A percentile compares a stretch with the other conserved stretches of the same genome.
Evolutionary conservation across 1,140 invertebrate genomes (phyloP).

Genomic region (Myzus persicae): DNA sequence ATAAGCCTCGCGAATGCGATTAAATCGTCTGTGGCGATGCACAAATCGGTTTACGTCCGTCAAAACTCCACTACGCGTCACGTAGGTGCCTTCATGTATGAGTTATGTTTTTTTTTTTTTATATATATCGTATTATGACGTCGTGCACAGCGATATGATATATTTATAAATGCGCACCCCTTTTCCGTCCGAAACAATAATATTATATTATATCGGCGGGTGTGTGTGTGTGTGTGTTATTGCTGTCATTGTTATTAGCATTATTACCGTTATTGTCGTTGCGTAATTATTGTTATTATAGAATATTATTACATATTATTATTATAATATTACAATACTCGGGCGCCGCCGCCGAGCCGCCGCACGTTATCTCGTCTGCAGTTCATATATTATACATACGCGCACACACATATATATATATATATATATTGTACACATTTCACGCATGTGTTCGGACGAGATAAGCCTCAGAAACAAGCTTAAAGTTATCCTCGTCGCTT

Average conservation of each 20-base stretch:
- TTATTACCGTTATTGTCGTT: too few relatives aligned
- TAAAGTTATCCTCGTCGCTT: slow-evolving; percentile 55
- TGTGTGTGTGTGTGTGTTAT: too few relatives aligned
- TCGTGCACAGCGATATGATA: too few relatives aligned
- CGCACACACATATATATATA: too few relatives aligned
- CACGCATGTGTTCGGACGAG: slow-evolving; percentile 45
- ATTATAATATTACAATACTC: neutral
- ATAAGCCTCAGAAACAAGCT: slow-evolving; percentile 52
- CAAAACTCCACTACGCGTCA: neutral
- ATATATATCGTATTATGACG: too few relatives aligned
- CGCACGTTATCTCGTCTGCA: neutral
- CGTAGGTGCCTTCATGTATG: neutral
- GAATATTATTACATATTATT: too few relatives aligned
- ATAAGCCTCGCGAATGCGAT: neutral
- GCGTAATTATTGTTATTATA: neutral
- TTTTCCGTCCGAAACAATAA: neutral
- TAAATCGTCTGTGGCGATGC: neutral
- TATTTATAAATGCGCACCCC: too few relatives aligned
- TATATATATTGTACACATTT: neutral
- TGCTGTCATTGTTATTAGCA: neutral
- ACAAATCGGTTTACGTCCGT: neutral
- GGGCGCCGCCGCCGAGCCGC: neutral
- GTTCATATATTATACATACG: neutral
- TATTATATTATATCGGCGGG: neutral
- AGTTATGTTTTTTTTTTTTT: neutral